Conservation (phyloP, 2,888 invertebrate genomes). For the Leptopilina drosophilae region DNA sequence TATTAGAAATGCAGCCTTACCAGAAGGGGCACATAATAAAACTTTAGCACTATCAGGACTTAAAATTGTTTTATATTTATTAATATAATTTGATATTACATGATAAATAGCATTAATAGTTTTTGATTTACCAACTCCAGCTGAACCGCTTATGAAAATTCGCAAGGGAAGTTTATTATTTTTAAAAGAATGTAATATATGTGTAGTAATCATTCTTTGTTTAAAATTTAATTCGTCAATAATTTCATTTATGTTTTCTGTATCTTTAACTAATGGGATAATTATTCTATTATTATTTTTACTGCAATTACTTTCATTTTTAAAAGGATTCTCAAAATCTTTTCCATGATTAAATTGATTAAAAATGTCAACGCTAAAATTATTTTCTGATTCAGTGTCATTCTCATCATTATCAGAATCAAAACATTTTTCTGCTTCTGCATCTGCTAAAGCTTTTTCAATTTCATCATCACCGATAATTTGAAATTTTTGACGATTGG, state of each 20-base stretch:
- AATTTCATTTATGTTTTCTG: slow-evolving; percentile 42
- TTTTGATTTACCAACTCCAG: slow-evolving; percentile 65
- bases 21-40: slow-evolving; percentile 57
- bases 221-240: neutral
- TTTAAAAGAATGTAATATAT: slow-evolving; percentile 43
- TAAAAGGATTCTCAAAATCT: neutral
- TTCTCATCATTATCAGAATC: slow-evolving; percentile 14
- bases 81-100: slow-evolving; percentile 27
- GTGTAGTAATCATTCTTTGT: too few species aligned
- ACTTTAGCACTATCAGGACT: too few species aligned
- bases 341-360: slow-evolving; percentile 27
- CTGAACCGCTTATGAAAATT: slow-evolving; percentile 61
- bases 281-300: slow-evolving; percentile 20
- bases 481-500: slow-evolving; percentile 36
- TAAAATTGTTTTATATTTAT: slow-evolving; percentile 43
- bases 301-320: slow-evolving; percentile 12
- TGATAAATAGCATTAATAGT: slow-evolving; percentile 61
- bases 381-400: slow-evolving; percentile 29
- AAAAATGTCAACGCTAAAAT: slow-evolving; percentile 44
- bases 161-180: slow-evolving; percentile 49
- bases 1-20: slow-evolving; percentile 62
- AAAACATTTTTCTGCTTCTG: slow-evolving; percentile 18
- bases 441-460: slow-evolving; percentile 37
- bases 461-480: slow-evolving; percentile 37
- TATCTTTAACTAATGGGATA: slow-evolving; percentile 39